Percentiles rank a stretch among this genome's conserved stretches.
phyloP scores from a whole-genome alignment of 2,797 vertebrate genomes.

The Bucorvus abyssinicus region DNA sequence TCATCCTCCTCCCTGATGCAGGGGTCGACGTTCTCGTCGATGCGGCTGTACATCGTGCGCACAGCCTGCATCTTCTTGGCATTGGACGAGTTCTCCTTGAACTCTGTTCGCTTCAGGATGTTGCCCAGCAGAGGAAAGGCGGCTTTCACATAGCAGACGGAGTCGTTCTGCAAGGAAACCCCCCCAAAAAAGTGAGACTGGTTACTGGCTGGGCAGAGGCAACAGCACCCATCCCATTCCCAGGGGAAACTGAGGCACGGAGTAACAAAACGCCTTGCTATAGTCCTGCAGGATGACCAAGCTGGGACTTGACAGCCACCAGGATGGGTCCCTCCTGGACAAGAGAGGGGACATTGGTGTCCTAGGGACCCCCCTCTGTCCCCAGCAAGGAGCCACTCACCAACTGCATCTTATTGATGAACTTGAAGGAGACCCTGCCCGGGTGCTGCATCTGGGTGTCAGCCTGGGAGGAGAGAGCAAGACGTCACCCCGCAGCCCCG shows the following conservation, averaged over 20 bases:
- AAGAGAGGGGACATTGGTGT: accelerated
- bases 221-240: not conserved
- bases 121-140: conserved; percentile 64
- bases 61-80: conserved; percentile 19
- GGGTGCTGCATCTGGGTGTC: conserved; percentile 78
- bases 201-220: not conserved
- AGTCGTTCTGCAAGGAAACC: conserved; percentile 33
- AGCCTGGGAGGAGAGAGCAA: conserved; percentile 66
- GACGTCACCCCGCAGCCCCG: not conserved
- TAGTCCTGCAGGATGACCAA: not conserved
- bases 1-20: conserved; percentile 60
- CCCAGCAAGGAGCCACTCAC: conserved; percentile 60
- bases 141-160: conserved; percentile 73
- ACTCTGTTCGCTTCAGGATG: conserved; percentile 65
- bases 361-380: accelerated
- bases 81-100: conserved; percentile 70
- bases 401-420: conserved; percentile 66
- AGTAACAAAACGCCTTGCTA: not conserved
- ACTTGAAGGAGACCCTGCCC: conserved; percentile 65
- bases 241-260: not conserved
- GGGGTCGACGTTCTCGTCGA: not conserved
- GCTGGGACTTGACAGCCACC: not conserved
- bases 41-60: conserved; percentile 46
- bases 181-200: accelerated
- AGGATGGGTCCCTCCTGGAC: not conserved